Evolutionary conservation across 2,888 invertebrate genomes (phyloP), one percentile per base, ranked within the genome.

Genomic region (Onchidella celtica): DNA sequence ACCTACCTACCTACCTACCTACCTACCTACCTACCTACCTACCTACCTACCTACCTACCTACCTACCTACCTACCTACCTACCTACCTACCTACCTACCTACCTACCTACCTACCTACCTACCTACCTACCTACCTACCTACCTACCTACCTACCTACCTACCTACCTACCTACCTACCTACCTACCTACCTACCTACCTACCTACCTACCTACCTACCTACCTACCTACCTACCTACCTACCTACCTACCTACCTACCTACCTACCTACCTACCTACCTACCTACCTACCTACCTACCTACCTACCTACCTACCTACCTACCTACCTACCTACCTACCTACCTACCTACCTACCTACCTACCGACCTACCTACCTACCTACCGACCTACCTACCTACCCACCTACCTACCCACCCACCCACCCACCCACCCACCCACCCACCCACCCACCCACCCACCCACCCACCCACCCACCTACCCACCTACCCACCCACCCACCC

Each of bases 1-100:
- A n/a, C n/a, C 55, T 55, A 55, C 55, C 55, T 55, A 55, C 55
- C 55, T 55, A 55, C 55, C 55, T 55, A 55, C 55, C 55, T 55
- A 55, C 55, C 55, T 55, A 55, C 55, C 55, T 55, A 55, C 55
- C 55, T 55, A 55, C 55, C 55, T 55, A 55, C 55, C 55, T 55
- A 55, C 55, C 55, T 55, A 55, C 55, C 55, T 55, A 55, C 55
- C 55, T 55, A 55, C 55, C 55, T 55, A 55, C 55, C 55, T 55
- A 55, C 55, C 55, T 55, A 14, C 55, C 55, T 55, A 55, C 55
- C 55, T 55, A 55, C 55, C 55, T 55, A 55, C 55, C 55, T 55
- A 55, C 55, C 55, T 9, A 55, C 55, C 55, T 55, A 55, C 55
- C 55, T 55, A 55, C 55, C 55, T 55, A 55, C 55, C 55, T 55